Evolutionary conservation across 2,113 vertebrate species (phyloP), one percentile per base, ranked within the genome.

Genomic region (Perognathus longimembris): DNA sequence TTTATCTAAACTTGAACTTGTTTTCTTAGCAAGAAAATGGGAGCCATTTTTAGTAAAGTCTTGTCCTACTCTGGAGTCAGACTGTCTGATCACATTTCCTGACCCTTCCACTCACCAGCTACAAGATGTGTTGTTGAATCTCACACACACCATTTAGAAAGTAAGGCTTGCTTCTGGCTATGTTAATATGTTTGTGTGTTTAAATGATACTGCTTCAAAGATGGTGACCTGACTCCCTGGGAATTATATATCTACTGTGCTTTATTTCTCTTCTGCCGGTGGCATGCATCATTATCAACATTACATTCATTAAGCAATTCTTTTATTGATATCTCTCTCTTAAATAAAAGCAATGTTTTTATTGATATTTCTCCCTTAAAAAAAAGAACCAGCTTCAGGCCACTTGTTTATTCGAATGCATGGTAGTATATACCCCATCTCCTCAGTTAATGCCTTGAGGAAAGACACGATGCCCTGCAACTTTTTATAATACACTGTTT

Each of bases 281-380:
- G 26, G 15, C 28, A 36, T 18, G 74, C 32, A 89, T 4, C 5
- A 9, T 40, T 34, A 18, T 12, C 67, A 28, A 73, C 15, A 73
- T 7, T 88, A 75, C 36, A 87, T 30, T 63, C 63, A 82, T 63
- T 32, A 85, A 67, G 0, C 54, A 76, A 40, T 14, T n/a, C 64
- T 73, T 85, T 90, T 73, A 24, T 76, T 34, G 74, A 42, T 83
- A n/a, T n/a, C n/a, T n/a, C n/a, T n/a, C n/a, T n/a, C n/a, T n/a
- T n/a, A n/a, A n/a, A n/a, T n/a, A n/a, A n/a, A n/a, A n/a, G n/a
- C n/a, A n/a, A n/a, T n/a, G n/a, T n/a, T n/a, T n/a, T n/a, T n/a
- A n/a, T n/a, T n/a, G n/a, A n/a, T n/a, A 34, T 88, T 74, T 77
- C 1, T 85, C 4, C 40, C 28, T 40, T 40, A 88, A 85, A 8